Evolutionary conservation across 2,113 vertebrate genomes (phyloP).

Genomic region (Sebastes schlegelii): DNA sequence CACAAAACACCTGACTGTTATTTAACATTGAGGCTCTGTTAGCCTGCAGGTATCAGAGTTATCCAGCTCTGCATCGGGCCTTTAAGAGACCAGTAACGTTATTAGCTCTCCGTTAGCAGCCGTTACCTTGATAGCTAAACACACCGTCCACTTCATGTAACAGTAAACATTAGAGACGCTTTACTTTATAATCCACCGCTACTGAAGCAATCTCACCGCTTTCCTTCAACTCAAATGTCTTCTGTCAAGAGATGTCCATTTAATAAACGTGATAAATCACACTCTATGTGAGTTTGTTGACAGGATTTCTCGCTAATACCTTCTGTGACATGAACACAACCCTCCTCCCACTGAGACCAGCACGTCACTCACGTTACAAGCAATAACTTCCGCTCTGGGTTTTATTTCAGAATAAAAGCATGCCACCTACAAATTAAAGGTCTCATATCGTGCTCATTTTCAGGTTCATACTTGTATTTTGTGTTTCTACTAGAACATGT

Average conservation of each 20-base stretch:
- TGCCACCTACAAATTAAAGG: not conserved
- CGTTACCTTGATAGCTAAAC: constrained; percentile 73
- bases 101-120: constrained; percentile 68
- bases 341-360: constrained; percentile 46
- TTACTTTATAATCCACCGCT: not conserved
- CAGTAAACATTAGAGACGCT: constrained; percentile 28
- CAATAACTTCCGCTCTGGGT: constrained; percentile 38
- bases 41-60: not conserved
- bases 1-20: not conserved
- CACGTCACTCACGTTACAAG: constrained; percentile 34
- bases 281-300: constrained; percentile 71
- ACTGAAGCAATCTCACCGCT: constrained; percentile 44
- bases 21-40: not conserved
- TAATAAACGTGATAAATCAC: constrained; percentile 36
- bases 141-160: constrained; percentile 60
- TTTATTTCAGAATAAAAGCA: constrained; percentile 57
- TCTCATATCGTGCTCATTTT: no score
- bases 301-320: constrained; percentile 60
- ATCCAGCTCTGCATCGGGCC: constrained; percentile 38
- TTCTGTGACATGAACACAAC: constrained; percentile 59
- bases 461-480: no score
- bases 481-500: no score
- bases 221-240: constrained; percentile 5
- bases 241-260: constrained; percentile 70
- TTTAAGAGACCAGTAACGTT: constrained; percentile 47